phyloP scores from a whole-genome alignment of 1,140 invertebrate species.

The Drosophila azteca region DNA sequence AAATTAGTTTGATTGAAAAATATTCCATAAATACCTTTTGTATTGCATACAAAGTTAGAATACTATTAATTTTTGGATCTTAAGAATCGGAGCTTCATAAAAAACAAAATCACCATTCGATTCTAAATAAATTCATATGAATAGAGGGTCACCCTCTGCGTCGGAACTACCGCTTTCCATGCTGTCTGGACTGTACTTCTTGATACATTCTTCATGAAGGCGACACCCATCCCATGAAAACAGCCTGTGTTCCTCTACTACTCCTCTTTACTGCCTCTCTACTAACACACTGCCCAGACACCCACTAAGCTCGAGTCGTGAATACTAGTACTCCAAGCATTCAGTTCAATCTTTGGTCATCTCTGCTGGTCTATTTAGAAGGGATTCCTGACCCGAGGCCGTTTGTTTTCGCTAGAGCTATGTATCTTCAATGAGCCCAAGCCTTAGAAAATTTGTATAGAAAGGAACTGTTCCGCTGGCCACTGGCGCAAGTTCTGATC shows the following conservation, averaged over 20 bases:
- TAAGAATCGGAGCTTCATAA: too few relatives aligned
- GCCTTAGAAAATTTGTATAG: constrained; percentile 31
- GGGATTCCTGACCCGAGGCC: constrained; percentile 47
- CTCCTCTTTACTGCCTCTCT: constrained; percentile 28
- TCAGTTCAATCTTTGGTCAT: constrained; percentile 43
- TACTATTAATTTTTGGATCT: too few relatives aligned
- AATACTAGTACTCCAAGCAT: constrained; percentile 3
- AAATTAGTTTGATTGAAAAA: too few relatives aligned
- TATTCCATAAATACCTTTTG: too few relatives aligned
- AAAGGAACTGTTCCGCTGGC: constrained; percentile 19
- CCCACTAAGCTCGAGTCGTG: not conserved
- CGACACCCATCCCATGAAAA: constrained; percentile 40
- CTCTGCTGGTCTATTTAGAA: constrained; percentile 52
- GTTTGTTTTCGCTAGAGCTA: constrained; percentile 55
- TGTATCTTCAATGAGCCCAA: constrained; percentile 52
- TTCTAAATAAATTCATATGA: too few relatives aligned
- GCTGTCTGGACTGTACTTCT: constrained; percentile 47
- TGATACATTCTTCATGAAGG: constrained; percentile 48
- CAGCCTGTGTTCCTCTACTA: constrained; percentile 9
- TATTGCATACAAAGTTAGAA: too few relatives aligned
- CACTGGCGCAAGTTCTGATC: constrained; percentile 28
- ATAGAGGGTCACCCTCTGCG: too few relatives aligned
- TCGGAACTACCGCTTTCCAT: constrained; percentile 15
- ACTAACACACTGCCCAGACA: constrained; percentile 22
- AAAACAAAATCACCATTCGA: too few relatives aligned